Base-by-base conservation (phyloP, 2,113 vertebrate species). In the Zapus hudsonius region DNA sequence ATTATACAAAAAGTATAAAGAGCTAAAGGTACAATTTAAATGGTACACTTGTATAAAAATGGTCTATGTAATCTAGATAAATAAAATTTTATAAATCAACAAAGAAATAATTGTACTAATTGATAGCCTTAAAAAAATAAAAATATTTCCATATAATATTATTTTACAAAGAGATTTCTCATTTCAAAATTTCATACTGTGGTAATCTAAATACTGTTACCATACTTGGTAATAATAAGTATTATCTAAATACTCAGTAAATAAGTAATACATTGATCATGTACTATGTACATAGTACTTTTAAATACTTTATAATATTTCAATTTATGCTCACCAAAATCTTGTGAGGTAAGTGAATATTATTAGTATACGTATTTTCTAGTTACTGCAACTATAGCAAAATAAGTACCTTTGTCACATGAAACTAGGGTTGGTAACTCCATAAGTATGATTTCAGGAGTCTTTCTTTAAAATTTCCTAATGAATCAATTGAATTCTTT, bases 401-500 rank as follows among this genome's bases (percentile, higher is more conserved):
- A 72, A 7, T 86, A 82, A 66, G 1, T 59, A 36, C 2, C 29
- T 81, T 91, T 15, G 44, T 31, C 12, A 79, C 73, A 5, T 59
- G 89, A 93, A 93, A 44, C 7, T 44, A 89, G 29, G 7, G 25
- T 52, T 73, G 55, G 20, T 59, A 83, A 79, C 55, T 5, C 2
- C 86, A 20, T 19, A 86, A 86, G 40, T 36, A 86, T 89, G 25
- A 86, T 78, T 79, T 3, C 29, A 78, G 40, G 16, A 72, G 29
- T 2, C 15, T 74, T 87, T 38, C 23, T 95, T 31, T 86, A 78
- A 91, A 86, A 12, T 83, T 86, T 81, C 89, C 16, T 93, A 67
- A 55, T 57, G 47, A 42, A 15, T 4, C 31, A 67, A 82, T 67
- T 91, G 64, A 85, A n/a, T 61, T 78, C 6, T 89, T 55, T 17